These are phyloP conservation scores for Bombus waltoni DNA, from an alignment of 1,140 invertebrate species.

Conservation along the genomic window DNA sequence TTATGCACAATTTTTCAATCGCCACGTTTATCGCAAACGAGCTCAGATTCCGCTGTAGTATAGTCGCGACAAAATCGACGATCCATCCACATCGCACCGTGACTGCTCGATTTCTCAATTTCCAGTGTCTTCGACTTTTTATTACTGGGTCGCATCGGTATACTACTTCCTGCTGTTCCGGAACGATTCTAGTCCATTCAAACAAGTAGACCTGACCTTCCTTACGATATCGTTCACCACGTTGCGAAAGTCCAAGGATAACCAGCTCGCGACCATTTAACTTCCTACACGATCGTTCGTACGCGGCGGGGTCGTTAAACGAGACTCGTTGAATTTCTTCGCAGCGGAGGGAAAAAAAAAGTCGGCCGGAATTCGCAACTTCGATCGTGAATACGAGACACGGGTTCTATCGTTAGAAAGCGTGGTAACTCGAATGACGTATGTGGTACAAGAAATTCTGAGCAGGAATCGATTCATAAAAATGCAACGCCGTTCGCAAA, in stretches of 20 bases:
- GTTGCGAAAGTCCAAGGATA: conserved; percentile 47
- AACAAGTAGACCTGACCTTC: conserved; percentile 56
- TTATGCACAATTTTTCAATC: too few relatives aligned
- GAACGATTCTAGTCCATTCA: conserved; percentile 28
- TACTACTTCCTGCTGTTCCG: conserved; percentile 8
- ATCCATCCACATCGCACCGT: too few relatives aligned
- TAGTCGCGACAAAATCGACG: neutral
- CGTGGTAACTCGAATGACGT: conserved; percentile 67
- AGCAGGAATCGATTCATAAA: conserved; percentile 58
- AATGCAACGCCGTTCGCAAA: conserved; percentile 10
- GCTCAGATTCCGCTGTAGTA: neutral
- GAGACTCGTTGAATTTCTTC: conserved; percentile 1
- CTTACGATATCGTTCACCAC: conserved; percentile 19
- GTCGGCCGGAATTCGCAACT: conserved; percentile 42
- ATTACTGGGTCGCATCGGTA: conserved; percentile 44
- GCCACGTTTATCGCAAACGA: neutral
- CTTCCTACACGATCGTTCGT: neutral
- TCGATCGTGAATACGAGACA: conserved; percentile 59
- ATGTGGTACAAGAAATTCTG: conserved; percentile 66
- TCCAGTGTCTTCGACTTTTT: conserved; percentile 33
- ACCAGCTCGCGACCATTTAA: conserved; percentile 7
- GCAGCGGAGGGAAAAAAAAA: conserved; percentile 4
- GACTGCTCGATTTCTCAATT: conserved; percentile 13
- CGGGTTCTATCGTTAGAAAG: conserved; percentile 69
- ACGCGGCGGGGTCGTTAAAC: neutral